Conservation (phyloP, 1,140 invertebrate species). For the Caenorhabditis remanei region DNA sequence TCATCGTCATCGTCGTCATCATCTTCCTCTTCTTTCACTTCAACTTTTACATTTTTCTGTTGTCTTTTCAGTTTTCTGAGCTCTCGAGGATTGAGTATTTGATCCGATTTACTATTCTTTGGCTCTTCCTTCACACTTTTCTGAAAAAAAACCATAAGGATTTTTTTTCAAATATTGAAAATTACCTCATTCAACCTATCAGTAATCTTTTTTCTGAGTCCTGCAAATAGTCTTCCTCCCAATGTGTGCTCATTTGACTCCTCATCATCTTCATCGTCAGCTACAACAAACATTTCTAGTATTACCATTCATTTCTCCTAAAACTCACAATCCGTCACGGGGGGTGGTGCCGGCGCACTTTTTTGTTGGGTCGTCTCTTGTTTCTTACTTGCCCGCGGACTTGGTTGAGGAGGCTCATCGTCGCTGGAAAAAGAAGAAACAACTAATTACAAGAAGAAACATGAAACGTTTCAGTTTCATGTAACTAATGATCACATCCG, state of each 20-base stretch:
- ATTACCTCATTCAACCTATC: constrained; percentile 36
- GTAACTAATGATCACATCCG: not conserved
- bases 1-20: constrained; percentile 24
- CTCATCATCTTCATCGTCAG: constrained; percentile 60
- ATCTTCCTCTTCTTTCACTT: constrained; percentile 9
- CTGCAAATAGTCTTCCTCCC: constrained; percentile 56
- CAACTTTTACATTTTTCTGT: constrained; percentile 15
- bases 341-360: not conserved
- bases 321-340: constrained; percentile 36
- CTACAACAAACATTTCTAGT: no score
- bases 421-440: constrained; percentile 33
- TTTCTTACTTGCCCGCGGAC: constrained; percentile 29
- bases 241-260: constrained; percentile 18
- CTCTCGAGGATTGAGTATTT: constrained; percentile 40
- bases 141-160: not conserved
- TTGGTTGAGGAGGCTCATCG: not conserved
- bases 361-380: constrained; percentile 21
- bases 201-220: constrained; percentile 60
- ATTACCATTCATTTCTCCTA: no score
- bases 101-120: not conserved
- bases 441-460: constrained; percentile 26
- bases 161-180: no score
- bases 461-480: constrained; percentile 8
- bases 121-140: constrained; percentile 24
- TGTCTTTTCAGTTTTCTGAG: constrained; percentile 57